phyloP scores from a whole-genome alignment of 1,140 invertebrate species.

The Riptortus pedestris region DNA sequence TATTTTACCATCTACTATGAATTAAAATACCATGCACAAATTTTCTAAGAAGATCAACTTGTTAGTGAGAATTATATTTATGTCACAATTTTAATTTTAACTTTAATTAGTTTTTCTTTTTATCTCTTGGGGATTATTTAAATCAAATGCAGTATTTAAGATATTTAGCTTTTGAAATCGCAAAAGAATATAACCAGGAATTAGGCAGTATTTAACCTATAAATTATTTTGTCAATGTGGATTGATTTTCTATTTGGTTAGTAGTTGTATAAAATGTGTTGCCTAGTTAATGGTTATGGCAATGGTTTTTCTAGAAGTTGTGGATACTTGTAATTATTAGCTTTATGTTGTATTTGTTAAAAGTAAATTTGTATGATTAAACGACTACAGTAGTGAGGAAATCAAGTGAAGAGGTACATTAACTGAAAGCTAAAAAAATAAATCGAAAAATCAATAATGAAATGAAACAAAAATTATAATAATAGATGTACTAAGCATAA shows the following conservation, averaged over 20 bases:
- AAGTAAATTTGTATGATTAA: slow-evolving; percentile 2
- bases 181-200: too few relatives aligned
- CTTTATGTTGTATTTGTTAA: neutral
- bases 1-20: slow-evolving; percentile 21
- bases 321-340: neutral
- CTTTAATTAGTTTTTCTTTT: too few relatives aligned
- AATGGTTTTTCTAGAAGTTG: neutral
- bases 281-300: neutral
- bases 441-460: neutral
- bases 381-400: neutral
- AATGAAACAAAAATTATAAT: neutral
- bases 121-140: too few relatives aligned
- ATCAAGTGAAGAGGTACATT: neutral
- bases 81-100: neutral
- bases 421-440: slow-evolving; percentile 2
- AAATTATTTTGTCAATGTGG: too few relatives aligned
- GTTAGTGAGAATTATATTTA: slow-evolving; percentile 17
- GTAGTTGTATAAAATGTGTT: slow-evolving; percentile 27
- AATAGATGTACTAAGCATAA: slow-evolving; percentile 12
- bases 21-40: slow-evolving; percentile 25
- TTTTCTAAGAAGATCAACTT: slow-evolving; percentile 27
- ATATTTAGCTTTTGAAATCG: too few relatives aligned
- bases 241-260: slow-evolving; percentile 18
- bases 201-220: too few relatives aligned
- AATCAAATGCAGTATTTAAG: too few relatives aligned